Evolutionary conservation across 1,140 invertebrate genomes (phyloP), one percentile per base, ranked within the genome.

Genomic region (Belonocnema kinseyi): DNA sequence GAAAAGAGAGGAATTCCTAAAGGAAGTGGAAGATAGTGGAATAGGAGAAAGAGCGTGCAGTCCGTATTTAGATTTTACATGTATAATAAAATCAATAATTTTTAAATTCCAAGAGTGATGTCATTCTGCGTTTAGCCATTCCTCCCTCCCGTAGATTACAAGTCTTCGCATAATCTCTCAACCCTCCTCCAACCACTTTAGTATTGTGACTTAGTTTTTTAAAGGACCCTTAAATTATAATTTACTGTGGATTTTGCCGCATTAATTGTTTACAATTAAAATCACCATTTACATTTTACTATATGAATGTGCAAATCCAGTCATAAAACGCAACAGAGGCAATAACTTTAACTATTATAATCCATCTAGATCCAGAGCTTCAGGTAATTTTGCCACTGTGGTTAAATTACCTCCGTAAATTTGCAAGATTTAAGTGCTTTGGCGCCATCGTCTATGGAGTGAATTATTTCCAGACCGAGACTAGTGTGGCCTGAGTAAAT

Each of bases 401-500:
- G 16, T 1, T 14, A 16, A 46, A 66, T 46, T 46, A 16, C 2
- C 16, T 26, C 40, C 26, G 58, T 66, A 16, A 40, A 66, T 66
- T 66, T 40, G 2, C 33, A 40, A 66, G 61, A 66, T 40, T 66
- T 16, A 66, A 66, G 26, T 66, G 61, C 26, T 66, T 33, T 66
- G 40, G 33, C 26, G 61, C 21, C 26, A 66, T 66, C 40, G 33
- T 66, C 26, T 40, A 66, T 66, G 6, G 10, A 40, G 61, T 66
- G 61, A 66, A 66, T 33, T 66, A 40, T 66, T 46, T 40, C 26
- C 5, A 66, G 40, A 16, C 46, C 10, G 61, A 14, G 61, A 66
- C 40, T 40, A 66, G 61, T 40, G 14, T 66, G 61, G 61, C 46
- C 21, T 66, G 61, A 66, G 61, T 66, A 66, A 66, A 66, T 33